These are phyloP conservation scores for Tangara arthus DNA, from an alignment of 2,797 vertebrate genomes.

Conservation along the genomic window DNA sequence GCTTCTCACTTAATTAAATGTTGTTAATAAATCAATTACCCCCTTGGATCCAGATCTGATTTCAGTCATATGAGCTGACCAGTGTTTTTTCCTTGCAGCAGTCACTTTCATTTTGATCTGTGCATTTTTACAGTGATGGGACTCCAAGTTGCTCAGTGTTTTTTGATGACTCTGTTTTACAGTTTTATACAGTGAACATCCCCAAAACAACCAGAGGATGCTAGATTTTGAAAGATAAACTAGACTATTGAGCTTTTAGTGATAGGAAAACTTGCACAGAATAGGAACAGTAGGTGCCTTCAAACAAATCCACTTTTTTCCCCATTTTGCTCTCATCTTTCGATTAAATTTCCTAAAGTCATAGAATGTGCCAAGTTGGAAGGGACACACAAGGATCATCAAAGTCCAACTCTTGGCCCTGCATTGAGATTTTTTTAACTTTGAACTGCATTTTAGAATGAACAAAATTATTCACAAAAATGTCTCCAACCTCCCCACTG, in stretches of 20 bases:
- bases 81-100: neutral
- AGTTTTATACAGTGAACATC: neutral
- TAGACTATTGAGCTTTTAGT: neutral
- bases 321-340: neutral
- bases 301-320: neutral
- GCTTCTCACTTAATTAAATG: neutral
- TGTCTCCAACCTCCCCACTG: accelerated
- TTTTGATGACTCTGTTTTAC: neutral
- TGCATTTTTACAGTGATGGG: neutral
- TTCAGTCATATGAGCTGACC: neutral
- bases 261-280: neutral
- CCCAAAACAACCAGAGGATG: neutral
- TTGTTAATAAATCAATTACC: neutral
- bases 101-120: neutral
- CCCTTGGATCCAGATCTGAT: neutral
- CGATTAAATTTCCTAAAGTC: accelerated
- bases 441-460: neutral
- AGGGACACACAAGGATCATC: neutral
- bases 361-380: accelerated
- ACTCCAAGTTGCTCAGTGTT: neutral
- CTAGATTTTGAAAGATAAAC: neutral
- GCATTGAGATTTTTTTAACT: neutral
- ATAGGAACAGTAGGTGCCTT: neutral
- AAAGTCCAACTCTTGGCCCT: neutral
- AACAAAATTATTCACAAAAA: neutral